phyloP scores from a whole-genome alignment of 2,113 vertebrate species.

The Seriola dumerili region DNA sequence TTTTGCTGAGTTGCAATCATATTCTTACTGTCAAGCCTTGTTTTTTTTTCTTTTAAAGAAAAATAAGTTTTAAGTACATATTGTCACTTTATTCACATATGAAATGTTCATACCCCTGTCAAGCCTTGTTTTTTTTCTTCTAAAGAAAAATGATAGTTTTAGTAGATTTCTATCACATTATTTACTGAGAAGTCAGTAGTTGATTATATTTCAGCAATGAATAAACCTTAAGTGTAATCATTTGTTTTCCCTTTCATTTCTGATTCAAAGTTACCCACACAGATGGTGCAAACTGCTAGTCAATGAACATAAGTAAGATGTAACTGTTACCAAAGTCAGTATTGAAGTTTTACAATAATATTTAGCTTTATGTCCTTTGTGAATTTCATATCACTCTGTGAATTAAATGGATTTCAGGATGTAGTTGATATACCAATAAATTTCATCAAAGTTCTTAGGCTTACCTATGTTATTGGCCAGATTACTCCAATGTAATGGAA shows the following conservation, averaged over 20 bases:
- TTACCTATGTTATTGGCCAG: slow-evolving; percentile 29
- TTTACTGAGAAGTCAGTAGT: slow-evolving; percentile 87
- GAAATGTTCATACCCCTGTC: slow-evolving; percentile 76
- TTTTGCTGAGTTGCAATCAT: slow-evolving; percentile 84
- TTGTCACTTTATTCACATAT: slow-evolving; percentile 76
- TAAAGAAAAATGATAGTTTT: slow-evolving; percentile 83
- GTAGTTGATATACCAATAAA: slow-evolving; percentile 48
- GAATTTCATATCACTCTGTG: slow-evolving; percentile 41
- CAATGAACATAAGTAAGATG: slow-evolving; percentile 14
- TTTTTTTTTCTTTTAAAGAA: slow-evolving; percentile 68
- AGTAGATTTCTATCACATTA: slow-evolving; percentile 88
- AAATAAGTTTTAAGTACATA: slow-evolving; percentile 60
- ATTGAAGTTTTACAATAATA: slow-evolving; percentile 23
- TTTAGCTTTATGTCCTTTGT: slow-evolving; percentile 31
- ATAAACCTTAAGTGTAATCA: slow-evolving; percentile 86
- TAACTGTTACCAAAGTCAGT: slow-evolving; percentile 50
- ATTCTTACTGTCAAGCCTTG: slow-evolving; percentile 71
- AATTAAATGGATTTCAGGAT: slow-evolving; percentile 52
- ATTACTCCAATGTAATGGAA: slow-evolving; percentile 1
- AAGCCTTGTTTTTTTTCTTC: slow-evolving; percentile 79
- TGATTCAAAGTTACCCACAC: slow-evolving; percentile 32
- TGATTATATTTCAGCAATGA: slow-evolving; percentile 87
- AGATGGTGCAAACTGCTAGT: slow-evolving; percentile 21
- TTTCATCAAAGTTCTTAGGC: slow-evolving; percentile 13
- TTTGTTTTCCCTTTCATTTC: slow-evolving; percentile 70